Conservation (phyloP, 2,888 invertebrate species). For the Meganola albula region DNA sequence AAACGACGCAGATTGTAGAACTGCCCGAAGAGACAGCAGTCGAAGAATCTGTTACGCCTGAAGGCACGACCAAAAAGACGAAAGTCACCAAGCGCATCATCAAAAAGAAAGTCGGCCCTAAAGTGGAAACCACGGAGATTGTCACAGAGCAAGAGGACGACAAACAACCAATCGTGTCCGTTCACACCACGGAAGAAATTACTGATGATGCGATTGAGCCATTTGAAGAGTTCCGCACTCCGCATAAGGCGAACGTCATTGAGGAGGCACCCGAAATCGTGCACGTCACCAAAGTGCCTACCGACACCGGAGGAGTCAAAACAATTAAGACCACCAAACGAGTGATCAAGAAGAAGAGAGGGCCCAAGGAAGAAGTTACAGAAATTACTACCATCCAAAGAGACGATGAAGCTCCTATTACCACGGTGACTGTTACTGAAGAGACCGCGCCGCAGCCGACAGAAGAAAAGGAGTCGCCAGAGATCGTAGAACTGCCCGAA, state of each 20-base stretch:
- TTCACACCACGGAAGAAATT: slow-evolving; percentile 46
- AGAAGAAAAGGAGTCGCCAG: not conserved
- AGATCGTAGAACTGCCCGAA: slow-evolving; percentile 7
- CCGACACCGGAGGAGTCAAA: slow-evolving; percentile 24
- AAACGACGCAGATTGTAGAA: slow-evolving; percentile 18
- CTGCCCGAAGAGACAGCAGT: slow-evolving; percentile 29
- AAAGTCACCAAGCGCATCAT: slow-evolving; percentile 43
- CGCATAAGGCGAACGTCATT: slow-evolving; percentile 30
- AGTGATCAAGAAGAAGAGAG: slow-evolving; percentile 35
- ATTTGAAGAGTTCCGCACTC: slow-evolving; percentile 8
- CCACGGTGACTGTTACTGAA: slow-evolving; percentile 12
- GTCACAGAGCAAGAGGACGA: slow-evolving; percentile 57
- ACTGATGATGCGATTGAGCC: slow-evolving; percentile 28
- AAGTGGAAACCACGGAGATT: slow-evolving; percentile 40
- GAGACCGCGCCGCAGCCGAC: not conserved
- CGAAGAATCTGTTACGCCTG: slow-evolving; percentile 15
- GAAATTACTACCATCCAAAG: slow-evolving; percentile 30
- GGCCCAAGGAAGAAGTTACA: slow-evolving; percentile 22
- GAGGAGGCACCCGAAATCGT: slow-evolving; percentile 30
- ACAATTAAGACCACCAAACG: slow-evolving; percentile 27
- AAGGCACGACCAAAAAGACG: slow-evolving; percentile 18
- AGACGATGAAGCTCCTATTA: slow-evolving; percentile 27
- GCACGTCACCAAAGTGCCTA: slow-evolving; percentile 29
- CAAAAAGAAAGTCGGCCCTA: slow-evolving; percentile 42
- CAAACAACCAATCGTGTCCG: slow-evolving; percentile 51